Conservation (phyloP, 2,113 vertebrate genomes). For the Periophthalmus modestus region DNA sequence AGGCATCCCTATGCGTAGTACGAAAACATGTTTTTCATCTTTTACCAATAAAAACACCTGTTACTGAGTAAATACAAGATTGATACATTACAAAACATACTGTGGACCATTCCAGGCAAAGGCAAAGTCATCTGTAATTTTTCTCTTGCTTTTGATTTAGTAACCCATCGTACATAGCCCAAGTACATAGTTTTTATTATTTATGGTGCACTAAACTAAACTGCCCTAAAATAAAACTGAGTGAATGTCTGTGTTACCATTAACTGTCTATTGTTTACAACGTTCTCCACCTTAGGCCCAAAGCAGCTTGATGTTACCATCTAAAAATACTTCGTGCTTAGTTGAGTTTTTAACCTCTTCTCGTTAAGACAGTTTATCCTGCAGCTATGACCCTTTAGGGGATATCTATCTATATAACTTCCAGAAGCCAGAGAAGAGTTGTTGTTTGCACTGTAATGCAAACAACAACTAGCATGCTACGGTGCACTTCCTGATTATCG, state of each 20-base stretch:
- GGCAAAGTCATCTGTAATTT: neutral
- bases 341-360: too few relatives aligned
- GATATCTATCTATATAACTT: too few relatives aligned
- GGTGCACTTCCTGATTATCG: too few relatives aligned
- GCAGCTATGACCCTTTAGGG: neutral
- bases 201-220: neutral
- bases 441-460: too few relatives aligned
- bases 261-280: neutral
- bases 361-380: neutral
- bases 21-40: too few relatives aligned
- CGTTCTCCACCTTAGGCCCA: neutral
- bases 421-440: too few relatives aligned
- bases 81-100: too few relatives aligned
- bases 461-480: too few relatives aligned
- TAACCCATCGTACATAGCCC: neutral
- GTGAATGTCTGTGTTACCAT: neutral
- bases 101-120: too few relatives aligned
- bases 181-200: neutral
- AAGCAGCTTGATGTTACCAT: neutral
- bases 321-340: neutral
- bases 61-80: too few relatives aligned
- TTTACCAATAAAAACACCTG: too few relatives aligned
- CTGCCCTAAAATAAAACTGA: neutral
- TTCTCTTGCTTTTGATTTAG: neutral
- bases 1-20: too few relatives aligned